Base-by-base conservation (phyloP, 2,797 vertebrate genomes). In the Cercopithecus hamlyni region DNA sequence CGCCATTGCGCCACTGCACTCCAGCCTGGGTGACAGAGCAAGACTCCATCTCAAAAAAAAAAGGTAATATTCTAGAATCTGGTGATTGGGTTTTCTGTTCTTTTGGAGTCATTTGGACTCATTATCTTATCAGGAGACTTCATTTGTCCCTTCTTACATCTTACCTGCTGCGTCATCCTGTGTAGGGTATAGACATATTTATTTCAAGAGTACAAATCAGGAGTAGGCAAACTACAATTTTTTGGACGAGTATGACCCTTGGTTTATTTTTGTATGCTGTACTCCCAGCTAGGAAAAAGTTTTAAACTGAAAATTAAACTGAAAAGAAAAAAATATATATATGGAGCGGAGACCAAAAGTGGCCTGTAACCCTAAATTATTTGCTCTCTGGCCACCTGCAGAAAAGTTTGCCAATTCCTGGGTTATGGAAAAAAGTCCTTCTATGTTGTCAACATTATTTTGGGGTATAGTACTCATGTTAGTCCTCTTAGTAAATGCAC, bases 81-180 rank as follows among this genome's bases (percentile, higher is more conserved):
- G 6, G 41, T 94, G 81, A 94, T 86, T 58, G 81, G 81, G 6
- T 93, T 96, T 97, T 81, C n/a, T 86, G 9, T 93, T 97, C 67
- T 75, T 90, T 76, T 70, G 24, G 39, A 64, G 33, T 77, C 72
- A 79, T 92, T 76, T 70, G 36, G 39, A 64, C n/a, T 77, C 58
- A 85, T 82, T 94, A 61, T 91, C 45, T 75, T 96, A 48, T 45
- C 24, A 43, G 41, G 19, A 94, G 75, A 81, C 33, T 89, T 92
- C 61, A 70, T 75, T 75, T 88, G 61, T 82, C 26, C 4, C 4
- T 19, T 85, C 30, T 90, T 45, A 90, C 75, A 30, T 85, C 30
- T 90, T 52, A 90, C 82, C 20, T 48, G 20, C 20, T 36, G 12
- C 4, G 41, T 22, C 14, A 4, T 14, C 12, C n/a, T 87, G 19